phyloP scores from a whole-genome alignment of 1,140 invertebrate genomes.

The Zaprionus kolodkinae region DNA sequence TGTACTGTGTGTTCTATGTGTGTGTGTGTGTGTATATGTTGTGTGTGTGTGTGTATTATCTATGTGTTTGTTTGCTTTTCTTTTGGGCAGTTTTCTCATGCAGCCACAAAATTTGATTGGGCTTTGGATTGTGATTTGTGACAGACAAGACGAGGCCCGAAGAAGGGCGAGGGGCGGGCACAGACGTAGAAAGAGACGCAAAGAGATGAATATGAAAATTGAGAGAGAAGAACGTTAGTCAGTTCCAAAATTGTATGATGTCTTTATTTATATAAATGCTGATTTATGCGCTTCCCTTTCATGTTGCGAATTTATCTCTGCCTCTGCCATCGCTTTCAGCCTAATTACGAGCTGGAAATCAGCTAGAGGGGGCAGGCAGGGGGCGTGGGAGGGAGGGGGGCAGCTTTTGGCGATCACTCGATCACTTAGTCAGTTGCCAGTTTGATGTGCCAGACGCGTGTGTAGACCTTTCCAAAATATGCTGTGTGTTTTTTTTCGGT shows the following conservation, averaged over 20 bases:
- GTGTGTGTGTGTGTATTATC: neutral
- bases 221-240: neutral
- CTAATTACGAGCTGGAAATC: conserved; percentile 63
- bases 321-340: conserved; percentile 29
- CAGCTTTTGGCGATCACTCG: conserved; percentile 30
- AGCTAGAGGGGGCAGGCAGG: conserved; percentile 33
- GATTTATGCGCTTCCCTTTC: conserved; percentile 74
- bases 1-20: neutral
- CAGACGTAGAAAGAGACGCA: neutral
- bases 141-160: neutral
- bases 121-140: conserved; percentile 55
- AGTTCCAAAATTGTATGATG: conserved; percentile 72
- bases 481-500: conserved; percentile 27
- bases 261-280: conserved; percentile 76
- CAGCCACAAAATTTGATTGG: conserved; percentile 63
- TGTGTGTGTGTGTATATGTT: neutral
- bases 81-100: conserved; percentile 52
- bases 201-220: neutral
- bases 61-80: conserved; percentile 19
- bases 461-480: conserved; percentile 74
- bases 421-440: conserved; percentile 62
- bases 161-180: neutral
- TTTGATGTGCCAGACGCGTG: conserved; percentile 79
- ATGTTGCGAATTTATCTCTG: conserved; percentile 64
- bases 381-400: neutral